Percentiles rank a stretch among this genome's conserved stretches.
Conservation (phyloP, 2,113 vertebrate genomes). For the Mellivora capensis region DNA sequence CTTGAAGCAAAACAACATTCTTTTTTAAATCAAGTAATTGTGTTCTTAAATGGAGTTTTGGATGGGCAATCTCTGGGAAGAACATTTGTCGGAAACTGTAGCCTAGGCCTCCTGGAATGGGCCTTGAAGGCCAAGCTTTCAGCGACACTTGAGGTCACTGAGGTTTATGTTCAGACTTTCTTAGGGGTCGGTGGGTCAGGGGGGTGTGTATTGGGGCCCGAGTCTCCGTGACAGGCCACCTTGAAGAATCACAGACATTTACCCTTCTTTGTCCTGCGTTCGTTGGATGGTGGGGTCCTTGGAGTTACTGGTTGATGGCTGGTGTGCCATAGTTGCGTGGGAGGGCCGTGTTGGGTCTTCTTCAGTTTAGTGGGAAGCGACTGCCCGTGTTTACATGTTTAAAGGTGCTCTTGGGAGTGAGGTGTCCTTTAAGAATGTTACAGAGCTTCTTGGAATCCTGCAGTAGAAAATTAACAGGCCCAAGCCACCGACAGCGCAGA, state of each 20-base stretch:
- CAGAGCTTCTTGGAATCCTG: not conserved
- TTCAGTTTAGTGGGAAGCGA: not conserved
- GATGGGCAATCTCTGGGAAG: not conserved
- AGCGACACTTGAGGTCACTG: not conserved
- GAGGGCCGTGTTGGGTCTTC: not conserved
- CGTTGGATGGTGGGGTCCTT: not conserved
- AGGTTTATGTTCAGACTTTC: not conserved
- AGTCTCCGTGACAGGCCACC: not conserved
- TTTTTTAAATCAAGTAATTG: not conserved
- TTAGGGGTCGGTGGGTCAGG: not conserved
- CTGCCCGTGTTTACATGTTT: not conserved
- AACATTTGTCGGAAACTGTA: not conserved
- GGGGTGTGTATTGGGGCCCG: not conserved
- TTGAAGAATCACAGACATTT: not conserved
- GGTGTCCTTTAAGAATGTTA: not conserved
- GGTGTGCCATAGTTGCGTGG: accelerated
- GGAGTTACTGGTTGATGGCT: accelerated
- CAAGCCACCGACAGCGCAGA: accelerated
- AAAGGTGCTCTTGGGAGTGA: not conserved
- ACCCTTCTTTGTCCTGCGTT: not conserved
- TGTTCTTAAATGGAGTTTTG: not conserved
- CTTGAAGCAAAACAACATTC: not conserved
- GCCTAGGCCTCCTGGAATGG: not conserved
- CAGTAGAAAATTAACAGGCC: not conserved
- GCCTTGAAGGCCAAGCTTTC: not conserved